Evolutionary conservation across 2,113 vertebrate species (phyloP).

Genomic region (Coreoperca whiteheadi): DNA sequence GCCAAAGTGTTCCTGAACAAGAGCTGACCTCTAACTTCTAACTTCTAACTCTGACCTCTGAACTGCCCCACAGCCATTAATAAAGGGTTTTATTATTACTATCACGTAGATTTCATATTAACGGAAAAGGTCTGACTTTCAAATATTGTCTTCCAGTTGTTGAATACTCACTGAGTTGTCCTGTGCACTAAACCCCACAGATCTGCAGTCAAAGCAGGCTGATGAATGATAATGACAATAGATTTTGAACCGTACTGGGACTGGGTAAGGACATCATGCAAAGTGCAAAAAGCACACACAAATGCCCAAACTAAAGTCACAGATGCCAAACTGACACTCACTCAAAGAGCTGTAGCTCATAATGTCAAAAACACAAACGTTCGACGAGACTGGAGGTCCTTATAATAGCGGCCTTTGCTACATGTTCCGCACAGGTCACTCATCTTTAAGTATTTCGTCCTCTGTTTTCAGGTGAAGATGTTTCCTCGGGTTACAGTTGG

Average conservation of each 20-base stretch:
- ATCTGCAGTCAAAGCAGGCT: neutral
- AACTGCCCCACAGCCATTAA: neutral
- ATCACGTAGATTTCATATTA: neutral
- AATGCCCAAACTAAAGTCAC: neutral
- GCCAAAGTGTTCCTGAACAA: neutral
- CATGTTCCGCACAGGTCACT: neutral
- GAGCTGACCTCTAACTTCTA: neutral
- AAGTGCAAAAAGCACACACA: neutral
- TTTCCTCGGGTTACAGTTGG: no score
- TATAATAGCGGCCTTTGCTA: neutral
- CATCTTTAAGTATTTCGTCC: neutral
- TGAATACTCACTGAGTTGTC: neutral
- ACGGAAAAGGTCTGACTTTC: neutral
- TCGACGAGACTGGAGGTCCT: neutral
- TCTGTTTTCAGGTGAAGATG: neutral
- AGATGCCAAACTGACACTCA: neutral
- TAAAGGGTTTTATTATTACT: neutral
- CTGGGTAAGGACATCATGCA: neutral
- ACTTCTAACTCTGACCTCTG: constrained; percentile 1
- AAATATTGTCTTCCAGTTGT: neutral
- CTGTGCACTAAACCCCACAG: neutral
- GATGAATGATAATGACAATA: neutral
- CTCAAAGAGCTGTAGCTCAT: neutral
- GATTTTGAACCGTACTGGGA: neutral
- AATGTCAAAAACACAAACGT: neutral